Evolutionary conservation across 1,140 invertebrate genomes (phyloP).

Genomic region (Diorhabda carinulata): DNA sequence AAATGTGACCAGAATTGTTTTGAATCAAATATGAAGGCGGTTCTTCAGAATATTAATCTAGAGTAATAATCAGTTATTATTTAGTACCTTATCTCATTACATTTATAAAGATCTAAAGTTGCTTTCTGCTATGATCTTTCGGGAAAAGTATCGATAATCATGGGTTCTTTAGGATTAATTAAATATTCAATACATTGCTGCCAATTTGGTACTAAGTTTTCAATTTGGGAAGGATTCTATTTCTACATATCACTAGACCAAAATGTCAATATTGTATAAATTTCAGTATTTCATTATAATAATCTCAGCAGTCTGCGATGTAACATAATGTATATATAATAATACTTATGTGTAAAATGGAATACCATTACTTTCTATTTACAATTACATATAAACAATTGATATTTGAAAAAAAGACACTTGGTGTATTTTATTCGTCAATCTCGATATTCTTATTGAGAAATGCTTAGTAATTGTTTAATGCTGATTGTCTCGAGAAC

Average conservation of each 20-base stretch:
- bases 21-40: not conserved
- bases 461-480: no score
- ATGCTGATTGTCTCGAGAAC: no score
- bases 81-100: not conserved
- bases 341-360: no score
- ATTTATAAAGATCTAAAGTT: not conserved
- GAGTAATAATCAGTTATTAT: not conserved
- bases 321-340: no score
- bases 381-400: no score
- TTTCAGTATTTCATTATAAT: not conserved
- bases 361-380: no score
- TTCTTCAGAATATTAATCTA: not conserved
- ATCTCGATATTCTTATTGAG: no score
- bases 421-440: no score
- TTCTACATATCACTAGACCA: not conserved
- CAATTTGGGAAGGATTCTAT: not conserved
- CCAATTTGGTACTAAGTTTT: not conserved
- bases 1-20: not conserved
- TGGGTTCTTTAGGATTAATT: not conserved
- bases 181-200: not conserved
- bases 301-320: no score
- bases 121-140: not conserved
- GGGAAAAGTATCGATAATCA: not conserved
- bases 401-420: no score
- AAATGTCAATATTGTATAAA: not conserved